phyloP scores from a whole-genome alignment of 2,797 vertebrate species.

The Xiphophorus birchmanni region DNA sequence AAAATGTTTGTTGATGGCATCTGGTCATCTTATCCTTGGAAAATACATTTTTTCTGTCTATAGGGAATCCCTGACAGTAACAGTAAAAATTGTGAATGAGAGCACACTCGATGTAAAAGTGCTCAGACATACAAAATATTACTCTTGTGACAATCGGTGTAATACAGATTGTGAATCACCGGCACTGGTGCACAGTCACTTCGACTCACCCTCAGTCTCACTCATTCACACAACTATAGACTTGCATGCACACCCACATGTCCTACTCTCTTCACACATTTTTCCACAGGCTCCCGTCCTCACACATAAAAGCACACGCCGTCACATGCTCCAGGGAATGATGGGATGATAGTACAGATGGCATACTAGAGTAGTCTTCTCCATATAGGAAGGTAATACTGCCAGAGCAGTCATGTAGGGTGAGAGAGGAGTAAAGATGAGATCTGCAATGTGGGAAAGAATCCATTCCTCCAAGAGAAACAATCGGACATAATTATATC shows the following conservation, averaged over 20 bases:
- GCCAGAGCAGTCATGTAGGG: constrained; percentile 64
- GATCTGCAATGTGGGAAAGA: constrained; percentile 44
- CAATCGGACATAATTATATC: not conserved
- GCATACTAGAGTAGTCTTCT: constrained; percentile 74
- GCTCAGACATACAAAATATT: constrained; percentile 18
- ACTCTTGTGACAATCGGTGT: constrained; percentile 36
- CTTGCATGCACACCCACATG: constrained; percentile 34
- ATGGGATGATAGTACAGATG: constrained; percentile 77
- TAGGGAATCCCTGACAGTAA: not conserved
- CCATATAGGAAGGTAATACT: constrained; percentile 75
- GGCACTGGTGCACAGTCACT: constrained; percentile 30
- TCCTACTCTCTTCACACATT: constrained; percentile 45
- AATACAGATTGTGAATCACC: constrained; percentile 38
- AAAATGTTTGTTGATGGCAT: not conserved
- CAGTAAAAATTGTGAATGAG: constrained; percentile 14
- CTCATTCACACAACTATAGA: constrained; percentile 40
- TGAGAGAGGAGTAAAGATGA: constrained; percentile 52
- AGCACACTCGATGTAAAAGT: constrained; percentile 27
- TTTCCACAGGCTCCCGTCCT: constrained; percentile 54
- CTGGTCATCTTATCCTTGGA: constrained; percentile 1
- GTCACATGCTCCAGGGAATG: constrained; percentile 62
- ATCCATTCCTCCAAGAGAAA: not conserved
- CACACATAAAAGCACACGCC: constrained; percentile 39
- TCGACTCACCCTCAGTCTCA: constrained; percentile 12
- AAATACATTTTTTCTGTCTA: not conserved